Evolutionary conservation across 2,888 invertebrate species (phyloP), one percentile per base, ranked within the genome.

Genomic region (Patella caerulea): DNA sequence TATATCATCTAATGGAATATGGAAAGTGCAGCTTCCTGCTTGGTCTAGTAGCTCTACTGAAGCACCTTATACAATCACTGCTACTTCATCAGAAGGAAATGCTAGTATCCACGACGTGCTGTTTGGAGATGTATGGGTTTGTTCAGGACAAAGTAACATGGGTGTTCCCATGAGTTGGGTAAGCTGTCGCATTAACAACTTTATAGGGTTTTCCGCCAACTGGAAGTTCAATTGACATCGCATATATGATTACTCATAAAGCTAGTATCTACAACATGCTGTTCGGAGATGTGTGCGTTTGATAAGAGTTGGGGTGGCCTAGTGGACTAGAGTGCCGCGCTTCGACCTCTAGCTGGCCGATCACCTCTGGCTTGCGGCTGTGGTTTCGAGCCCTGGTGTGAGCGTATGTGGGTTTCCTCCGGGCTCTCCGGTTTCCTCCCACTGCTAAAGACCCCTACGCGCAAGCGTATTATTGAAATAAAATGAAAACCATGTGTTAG

Each of bases 71-170:
- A 81, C 56, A 3, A 77, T 89, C 19, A 82, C 78, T 2, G 88
- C 86, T 2, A 76, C 72, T 17, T 84, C 86, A n/a, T 81, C 75
- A n/a, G 81, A 78, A 12, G 81, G 83, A 53, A 75, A 74, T 12
- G 81, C 85, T n/a, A 79, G 78, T 3, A 72, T 91, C 3, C 77
- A 75, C 15, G 86, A 90, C 80, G 90, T 91, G 14, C 74, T 89
- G 74, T 90, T 91, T 82, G 91, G 91, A 14, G 91, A 91, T 77
- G 90, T 91, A 0, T 91, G 91, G 91, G 53, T 91, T 9, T 91
- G 91, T 76, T 90, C 90, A 52, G 91, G 91, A 54, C 89, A 90
- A 79, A 88, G 88, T 74, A 90, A 90, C 77, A 90, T 90, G 90
- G 81, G 82, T 78, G 88, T 88, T 77, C 74, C 78, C 5, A 79